Evolutionary conservation across 2,888 invertebrate genomes (phyloP), one percentile per base, ranked within the genome.

Genomic region (Napeogenes sylphis): DNA sequence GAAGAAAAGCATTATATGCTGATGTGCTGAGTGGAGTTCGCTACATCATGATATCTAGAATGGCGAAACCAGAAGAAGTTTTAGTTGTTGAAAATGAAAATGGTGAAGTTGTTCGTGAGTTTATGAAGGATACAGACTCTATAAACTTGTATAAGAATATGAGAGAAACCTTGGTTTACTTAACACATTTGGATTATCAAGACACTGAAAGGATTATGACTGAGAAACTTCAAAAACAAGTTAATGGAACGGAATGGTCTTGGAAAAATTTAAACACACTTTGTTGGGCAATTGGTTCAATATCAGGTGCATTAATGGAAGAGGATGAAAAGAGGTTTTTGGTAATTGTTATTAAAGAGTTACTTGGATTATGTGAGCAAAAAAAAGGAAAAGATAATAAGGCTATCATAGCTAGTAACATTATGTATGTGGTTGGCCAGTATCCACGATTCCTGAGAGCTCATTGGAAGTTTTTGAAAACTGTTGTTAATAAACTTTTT

Each of bases 381-480:
- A 99, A 99, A 84, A 95, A 99, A 74, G 94, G 98, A 59, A 99
- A 99, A 91, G 99, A 99, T 90, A 99, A 99, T 90, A 99, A 99
- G 90, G 99, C 99, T 64, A 99, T 99, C 72, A 99, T 99, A 78
- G 99, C 99, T 14, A 99, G 99, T 70, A 99, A 99, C 90, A 99
- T 99, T 69, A 99, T 99, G 99, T 99, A 99, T 89, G 99, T 99
- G 65, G 99, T 99, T 60, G 99, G 99, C 3, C 99, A 99, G 85
- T 99, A 99, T 90, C 99, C 99, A 55, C 91, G 99, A 65, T 99
- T 99, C 90, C 92, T 99, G 67, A 92, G 98, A 74, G 99, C 98
- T n/a, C 99, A 99, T 87, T 99, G 99, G 99, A 98, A 98, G 83
- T 99, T 99, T 89, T 92, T 99, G 69, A 99, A 99, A 92, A 99